A percentile compares a stretch with the other conserved stretches of the same genome.
Evolutionary conservation across 2,797 vertebrate genomes (phyloP).

Genomic region (Gadopsis marmoratus): DNA sequence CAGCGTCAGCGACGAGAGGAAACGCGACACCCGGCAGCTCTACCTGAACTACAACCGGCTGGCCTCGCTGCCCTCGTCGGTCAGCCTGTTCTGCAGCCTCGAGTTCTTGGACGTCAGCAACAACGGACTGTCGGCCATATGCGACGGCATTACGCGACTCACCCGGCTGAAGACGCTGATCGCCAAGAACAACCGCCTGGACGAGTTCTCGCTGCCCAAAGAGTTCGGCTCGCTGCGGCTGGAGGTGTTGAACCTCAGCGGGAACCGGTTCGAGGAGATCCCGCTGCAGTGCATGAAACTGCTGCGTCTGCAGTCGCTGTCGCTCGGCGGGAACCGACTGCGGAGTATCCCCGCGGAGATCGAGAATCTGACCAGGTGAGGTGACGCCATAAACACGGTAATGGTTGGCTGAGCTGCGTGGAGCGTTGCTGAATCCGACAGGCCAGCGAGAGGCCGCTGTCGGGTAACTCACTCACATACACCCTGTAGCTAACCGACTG

Average conservation of each 20-base stretch:
- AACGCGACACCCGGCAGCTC: slow-evolving; percentile 84
- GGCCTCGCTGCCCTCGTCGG: slow-evolving; percentile 81
- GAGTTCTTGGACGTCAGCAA: slow-evolving; percentile 94
- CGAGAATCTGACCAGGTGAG: slow-evolving; percentile 91
- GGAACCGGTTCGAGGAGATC: slow-evolving; percentile 93
- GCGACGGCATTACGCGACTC: slow-evolving; percentile 87
- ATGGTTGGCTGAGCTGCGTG: no score
- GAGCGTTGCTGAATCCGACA: no score
- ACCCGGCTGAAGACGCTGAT: slow-evolving; percentile 88
- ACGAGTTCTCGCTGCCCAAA: slow-evolving; percentile 92
- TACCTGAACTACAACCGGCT: slow-evolving; percentile 89
- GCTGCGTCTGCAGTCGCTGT: slow-evolving; percentile 91
- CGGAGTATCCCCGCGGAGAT: slow-evolving; percentile 93
- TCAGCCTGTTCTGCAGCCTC: slow-evolving; percentile 88
- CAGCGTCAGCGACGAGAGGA: slow-evolving; percentile 82
- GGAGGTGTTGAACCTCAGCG: slow-evolving; percentile 94
- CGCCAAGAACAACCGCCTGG: slow-evolving; percentile 96
- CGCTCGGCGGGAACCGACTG: slow-evolving; percentile 94
- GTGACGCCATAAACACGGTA: neutral
- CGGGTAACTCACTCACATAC: neutral
- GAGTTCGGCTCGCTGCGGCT: slow-evolving; percentile 89
- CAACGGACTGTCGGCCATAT: slow-evolving; percentile 88
- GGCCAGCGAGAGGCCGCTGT: neutral
- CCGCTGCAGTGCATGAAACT: slow-evolving; percentile 90
- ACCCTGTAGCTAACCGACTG: neutral